A percentile compares a stretch with the other conserved stretches of the same genome.
Conservation (phyloP, 2,797 vertebrate genomes). For the Eidolon dupreanum region DNA sequence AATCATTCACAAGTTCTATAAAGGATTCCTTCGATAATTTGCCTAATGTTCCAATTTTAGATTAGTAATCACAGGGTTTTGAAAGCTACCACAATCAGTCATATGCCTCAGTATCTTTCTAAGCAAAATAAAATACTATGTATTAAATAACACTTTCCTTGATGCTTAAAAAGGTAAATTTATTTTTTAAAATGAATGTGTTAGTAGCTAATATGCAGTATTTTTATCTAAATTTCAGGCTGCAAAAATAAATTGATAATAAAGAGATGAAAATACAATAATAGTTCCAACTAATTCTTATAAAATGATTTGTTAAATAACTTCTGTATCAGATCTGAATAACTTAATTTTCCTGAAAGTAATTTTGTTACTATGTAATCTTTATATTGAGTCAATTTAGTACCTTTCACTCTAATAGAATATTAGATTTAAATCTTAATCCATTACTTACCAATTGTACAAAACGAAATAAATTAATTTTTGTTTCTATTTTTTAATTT, state of each 20-base stretch:
- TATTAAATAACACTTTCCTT: neutral
- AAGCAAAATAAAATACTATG: neutral
- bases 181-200: neutral
- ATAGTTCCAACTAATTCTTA: neutral
- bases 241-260: neutral
- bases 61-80: neutral
- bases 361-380: neutral
- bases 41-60: neutral
- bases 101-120: neutral
- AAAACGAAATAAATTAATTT: neutral
- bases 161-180: neutral
- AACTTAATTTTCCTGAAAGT: neutral
- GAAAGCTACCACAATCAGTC: constrained; percentile 2
- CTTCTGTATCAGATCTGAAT: neutral
- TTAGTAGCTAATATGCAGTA: neutral
- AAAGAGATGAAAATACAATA: neutral
- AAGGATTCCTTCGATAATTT: constrained; percentile 36
- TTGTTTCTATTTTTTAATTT: neutral
- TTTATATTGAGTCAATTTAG: neutral
- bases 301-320: neutral
- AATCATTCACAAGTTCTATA: constrained; percentile 35
- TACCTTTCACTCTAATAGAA: neutral
- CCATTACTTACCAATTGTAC: neutral
- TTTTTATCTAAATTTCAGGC: neutral
- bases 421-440: neutral